Conservation (phyloP, 2,113 vertebrate genomes). For the Condylura cristata region DNA sequence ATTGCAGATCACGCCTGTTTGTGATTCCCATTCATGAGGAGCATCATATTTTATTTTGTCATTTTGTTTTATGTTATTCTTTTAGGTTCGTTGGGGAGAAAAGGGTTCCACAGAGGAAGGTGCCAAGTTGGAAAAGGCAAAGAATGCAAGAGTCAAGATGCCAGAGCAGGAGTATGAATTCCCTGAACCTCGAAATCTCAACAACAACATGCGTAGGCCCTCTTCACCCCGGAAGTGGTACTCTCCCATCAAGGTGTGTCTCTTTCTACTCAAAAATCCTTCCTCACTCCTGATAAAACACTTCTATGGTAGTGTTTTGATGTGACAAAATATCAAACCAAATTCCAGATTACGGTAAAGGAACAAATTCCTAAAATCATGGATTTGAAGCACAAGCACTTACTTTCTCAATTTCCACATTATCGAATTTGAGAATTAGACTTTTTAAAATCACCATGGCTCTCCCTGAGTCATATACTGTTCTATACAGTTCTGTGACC, state of each 20-base stretch:
- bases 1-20: background rate
- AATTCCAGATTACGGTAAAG: background rate
- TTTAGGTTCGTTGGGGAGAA: constrained; percentile 98
- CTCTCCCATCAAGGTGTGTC: constrained; percentile 95
- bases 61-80: background rate
- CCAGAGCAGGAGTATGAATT: constrained; percentile 94
- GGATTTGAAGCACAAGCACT: background rate
- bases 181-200: constrained; percentile 89
- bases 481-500: too few species aligned
- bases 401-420: background rate
- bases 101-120: constrained; percentile 98
- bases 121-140: constrained; percentile 97
- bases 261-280: background rate
- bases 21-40: background rate
- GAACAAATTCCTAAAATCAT: background rate
- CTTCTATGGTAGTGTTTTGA: background rate
- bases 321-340: background rate
- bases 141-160: constrained; percentile 98
- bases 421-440: background rate
- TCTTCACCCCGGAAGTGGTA: constrained; percentile 93
- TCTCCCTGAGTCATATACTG: too few species aligned
- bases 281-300: background rate
- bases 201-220: constrained; percentile 89
- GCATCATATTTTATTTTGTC: background rate
- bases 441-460: background rate